phyloP scores from a whole-genome alignment of 2,888 invertebrate genomes.

The Phyllotreta cruciferae region DNA sequence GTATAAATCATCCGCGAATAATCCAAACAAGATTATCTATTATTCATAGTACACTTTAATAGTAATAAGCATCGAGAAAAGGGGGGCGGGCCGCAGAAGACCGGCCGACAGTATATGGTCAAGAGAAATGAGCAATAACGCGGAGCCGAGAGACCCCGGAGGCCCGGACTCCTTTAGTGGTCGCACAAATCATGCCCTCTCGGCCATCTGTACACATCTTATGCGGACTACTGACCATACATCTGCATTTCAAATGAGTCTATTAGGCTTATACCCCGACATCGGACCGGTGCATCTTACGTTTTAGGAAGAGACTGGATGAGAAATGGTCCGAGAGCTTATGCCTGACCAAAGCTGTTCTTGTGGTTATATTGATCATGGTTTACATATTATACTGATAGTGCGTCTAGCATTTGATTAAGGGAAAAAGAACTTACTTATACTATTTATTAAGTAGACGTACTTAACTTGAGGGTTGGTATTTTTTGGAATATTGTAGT shows the following conservation, averaged over 20 bases:
- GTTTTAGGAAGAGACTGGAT: slow-evolving; percentile 10
- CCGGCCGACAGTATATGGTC: slow-evolving; percentile 31
- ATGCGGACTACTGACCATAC: slow-evolving; percentile 53
- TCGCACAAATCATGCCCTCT: slow-evolving; percentile 58
- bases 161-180: slow-evolving; percentile 52
- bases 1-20: slow-evolving; percentile 16
- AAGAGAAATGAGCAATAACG: slow-evolving; percentile 42
- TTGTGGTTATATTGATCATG: slow-evolving; percentile 13
- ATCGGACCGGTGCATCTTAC: slow-evolving; percentile 34
- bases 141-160: slow-evolving; percentile 37
- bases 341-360: slow-evolving; percentile 1
- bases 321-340: slow-evolving; percentile 16
- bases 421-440: too few relatives aligned
- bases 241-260: slow-evolving; percentile 58
- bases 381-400: background rate
- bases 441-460: too few relatives aligned
- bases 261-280: slow-evolving; percentile 40
- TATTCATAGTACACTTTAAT: slow-evolving; percentile 48
- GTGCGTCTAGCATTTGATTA: too few relatives aligned
- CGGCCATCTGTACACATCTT: slow-evolving; percentile 58
- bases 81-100: slow-evolving; percentile 20
- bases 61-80: slow-evolving; percentile 42
- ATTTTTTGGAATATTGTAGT: too few relatives aligned
- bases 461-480: too few relatives aligned
- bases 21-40: slow-evolving; percentile 31